A percentile compares a stretch with the other conserved stretches of the same genome.
phyloP scores from a whole-genome alignment of 2,888 invertebrate species.

The Cryptocephalus primarius region DNA sequence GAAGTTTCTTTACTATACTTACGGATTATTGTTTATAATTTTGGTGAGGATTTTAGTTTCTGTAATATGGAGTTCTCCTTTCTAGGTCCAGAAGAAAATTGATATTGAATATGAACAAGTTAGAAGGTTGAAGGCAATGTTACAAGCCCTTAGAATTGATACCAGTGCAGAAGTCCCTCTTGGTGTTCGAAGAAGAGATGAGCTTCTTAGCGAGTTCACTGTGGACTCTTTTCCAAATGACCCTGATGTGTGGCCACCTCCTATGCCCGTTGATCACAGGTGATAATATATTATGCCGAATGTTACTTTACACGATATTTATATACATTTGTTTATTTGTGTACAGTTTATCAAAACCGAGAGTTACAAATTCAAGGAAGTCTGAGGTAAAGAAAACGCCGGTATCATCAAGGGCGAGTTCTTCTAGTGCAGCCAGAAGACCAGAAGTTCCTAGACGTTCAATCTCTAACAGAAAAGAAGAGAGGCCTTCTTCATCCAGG shows the following conservation, averaged over 20 bases:
- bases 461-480: conserved; percentile 32
- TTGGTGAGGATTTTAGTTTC: no score
- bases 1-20: no score
- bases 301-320: background rate
- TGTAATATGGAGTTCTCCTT: conserved; percentile 3
- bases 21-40: no score
- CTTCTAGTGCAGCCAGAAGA: conserved; percentile 27
- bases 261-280: conserved; percentile 66
- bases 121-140: conserved; percentile 65
- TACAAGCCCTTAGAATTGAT: conserved; percentile 67
- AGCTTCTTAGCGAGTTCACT: conserved; percentile 66
- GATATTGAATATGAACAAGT: conserved; percentile 83
- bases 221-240: conserved; percentile 50
- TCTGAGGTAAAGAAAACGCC: conserved; percentile 31
- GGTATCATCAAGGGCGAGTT: conserved; percentile 31
- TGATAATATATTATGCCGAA: conserved; percentile 4
- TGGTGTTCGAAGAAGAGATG: conserved; percentile 37
- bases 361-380: conserved; percentile 22
- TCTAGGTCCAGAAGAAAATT: conserved; percentile 78
- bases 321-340: conserved; percentile 11
- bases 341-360: conserved; percentile 26
- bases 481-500: conserved; percentile 32
- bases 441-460: conserved; percentile 20
- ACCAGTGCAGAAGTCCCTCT: conserved; percentile 43
- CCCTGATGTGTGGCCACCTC: conserved; percentile 82